Conservation (phyloP, 2,888 invertebrate genomes). For the Dynastes grantii region DNA sequence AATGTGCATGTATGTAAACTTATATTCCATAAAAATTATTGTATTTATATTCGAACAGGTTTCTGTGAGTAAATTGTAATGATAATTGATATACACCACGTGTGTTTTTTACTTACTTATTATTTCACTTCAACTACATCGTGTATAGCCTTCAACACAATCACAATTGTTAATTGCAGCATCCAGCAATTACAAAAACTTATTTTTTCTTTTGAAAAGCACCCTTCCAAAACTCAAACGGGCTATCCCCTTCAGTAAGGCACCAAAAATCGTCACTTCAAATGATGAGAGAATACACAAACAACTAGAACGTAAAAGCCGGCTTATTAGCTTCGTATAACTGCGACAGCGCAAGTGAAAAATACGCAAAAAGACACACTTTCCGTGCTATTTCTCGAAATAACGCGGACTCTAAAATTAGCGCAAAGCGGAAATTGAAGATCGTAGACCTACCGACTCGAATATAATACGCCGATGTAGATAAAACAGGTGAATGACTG, state of each 20-base stretch:
- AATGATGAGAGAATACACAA: background rate
- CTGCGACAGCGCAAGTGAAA: background rate
- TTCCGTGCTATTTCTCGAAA: slow-evolving; percentile 28
- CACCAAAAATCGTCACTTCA: background rate
- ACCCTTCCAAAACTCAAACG: background rate
- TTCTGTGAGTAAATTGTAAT: too few relatives aligned
- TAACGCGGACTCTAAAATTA: slow-evolving; percentile 23
- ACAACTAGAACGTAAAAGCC: background rate
- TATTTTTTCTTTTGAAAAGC: too few relatives aligned
- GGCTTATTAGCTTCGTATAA: slow-evolving; percentile 5
- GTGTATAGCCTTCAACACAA: too few relatives aligned
- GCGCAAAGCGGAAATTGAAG: slow-evolving; percentile 17
- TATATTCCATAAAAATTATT: too few relatives aligned
- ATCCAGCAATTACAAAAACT: too few relatives aligned
- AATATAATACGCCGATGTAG: background rate
- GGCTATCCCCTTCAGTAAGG: slow-evolving; percentile 14
- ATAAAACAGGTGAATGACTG: slow-evolving; percentile 13
- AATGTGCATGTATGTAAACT: too few relatives aligned
- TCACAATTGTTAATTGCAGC: too few relatives aligned
- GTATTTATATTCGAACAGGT: too few relatives aligned
- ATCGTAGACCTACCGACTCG: background rate
- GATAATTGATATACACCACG: too few relatives aligned
- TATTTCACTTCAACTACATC: too few relatives aligned
- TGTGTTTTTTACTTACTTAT: too few relatives aligned
- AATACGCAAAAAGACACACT: slow-evolving; percentile 7